Conservation (phyloP, 2,888 invertebrate species). For the Ochropacha duplaris region DNA sequence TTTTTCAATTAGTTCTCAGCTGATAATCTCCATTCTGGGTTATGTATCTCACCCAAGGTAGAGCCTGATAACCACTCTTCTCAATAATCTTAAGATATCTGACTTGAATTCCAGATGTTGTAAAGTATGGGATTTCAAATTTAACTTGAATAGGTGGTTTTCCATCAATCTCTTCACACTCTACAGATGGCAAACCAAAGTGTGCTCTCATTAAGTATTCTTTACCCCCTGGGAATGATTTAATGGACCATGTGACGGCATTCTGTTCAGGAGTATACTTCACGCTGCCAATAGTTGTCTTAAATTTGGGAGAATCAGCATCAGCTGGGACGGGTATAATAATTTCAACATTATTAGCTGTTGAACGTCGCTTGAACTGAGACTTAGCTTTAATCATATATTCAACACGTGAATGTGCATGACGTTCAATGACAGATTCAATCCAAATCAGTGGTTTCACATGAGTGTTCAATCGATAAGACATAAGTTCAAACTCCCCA, state of each 20-base stretch:
- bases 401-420: conserved; percentile 98
- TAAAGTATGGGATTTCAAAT: conserved; percentile 99
- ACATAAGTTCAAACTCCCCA: conserved; percentile 99
- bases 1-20: conserved; percentile 91
- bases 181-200: conserved; percentile 98
- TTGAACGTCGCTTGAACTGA: conserved; percentile 98
- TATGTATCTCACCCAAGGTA: conserved; percentile 99
- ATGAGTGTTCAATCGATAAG: conserved; percentile 97
- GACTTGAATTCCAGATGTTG: conserved; percentile 99
- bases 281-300: conserved; percentile 97
- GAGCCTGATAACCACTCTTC: conserved; percentile 98
- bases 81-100: conserved; percentile 99
- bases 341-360: conserved; percentile 99
- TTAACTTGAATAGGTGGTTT: conserved; percentile 99
- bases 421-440: conserved; percentile 98
- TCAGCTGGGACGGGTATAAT: conserved; percentile 97
- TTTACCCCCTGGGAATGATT: conserved; percentile 98
- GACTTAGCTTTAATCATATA: conserved; percentile 99
- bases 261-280: conserved; percentile 99
- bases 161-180: conserved; percentile 96
- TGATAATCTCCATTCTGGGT: conserved; percentile 99
- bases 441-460: conserved; percentile 99
- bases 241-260: conserved; percentile 98
- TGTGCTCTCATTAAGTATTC: conserved; percentile 99
- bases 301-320: conserved; percentile 99